A percentile compares a stretch with the other conserved stretches of the same genome.
Conservation (phyloP, 2,888 invertebrate genomes). For the Girardia tigrina region DNA sequence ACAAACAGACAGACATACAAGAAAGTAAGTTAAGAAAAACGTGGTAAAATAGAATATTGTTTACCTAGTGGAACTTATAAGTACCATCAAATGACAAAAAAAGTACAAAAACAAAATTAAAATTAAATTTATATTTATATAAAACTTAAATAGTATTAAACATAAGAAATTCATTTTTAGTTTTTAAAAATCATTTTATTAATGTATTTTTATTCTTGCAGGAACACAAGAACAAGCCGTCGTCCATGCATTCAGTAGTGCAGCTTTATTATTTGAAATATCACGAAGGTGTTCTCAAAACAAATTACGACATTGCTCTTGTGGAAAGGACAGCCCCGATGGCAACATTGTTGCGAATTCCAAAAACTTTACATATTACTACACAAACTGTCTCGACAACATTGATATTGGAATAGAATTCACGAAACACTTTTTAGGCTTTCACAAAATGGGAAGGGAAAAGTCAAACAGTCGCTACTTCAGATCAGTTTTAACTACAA, state of each 20-base stretch:
- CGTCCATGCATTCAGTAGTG: slow-evolving; percentile 68
- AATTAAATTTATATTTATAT: no score
- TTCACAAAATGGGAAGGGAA: background rate
- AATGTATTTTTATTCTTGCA: no score
- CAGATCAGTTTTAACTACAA: background rate
- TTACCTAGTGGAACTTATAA: no score
- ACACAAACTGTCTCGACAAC: background rate
- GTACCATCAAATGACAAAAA: no score
- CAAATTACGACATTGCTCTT: slow-evolving; percentile 1
- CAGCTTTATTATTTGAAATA: slow-evolving; percentile 51
- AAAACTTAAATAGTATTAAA: no score
- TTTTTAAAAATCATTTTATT: no score
- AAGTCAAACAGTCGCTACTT: background rate
- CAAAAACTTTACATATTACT: background rate
- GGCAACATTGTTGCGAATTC: background rate
- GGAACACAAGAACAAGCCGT: slow-evolving; percentile 75
- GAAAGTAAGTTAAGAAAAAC: no score
- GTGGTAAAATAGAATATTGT: no score
- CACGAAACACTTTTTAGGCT: slow-evolving; percentile 4
- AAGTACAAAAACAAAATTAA: no score
- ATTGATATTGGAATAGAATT: background rate
- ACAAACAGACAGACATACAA: no score
- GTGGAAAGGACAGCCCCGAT: background rate
- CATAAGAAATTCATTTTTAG: no score
- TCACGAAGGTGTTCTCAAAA: background rate